A percentile compares a stretch with the other conserved stretches of the same genome.
These are phyloP conservation scores for Drosophila sulfurigaster DNA, from an alignment of 1,140 invertebrate genomes.

Conservation along the genomic window DNA sequence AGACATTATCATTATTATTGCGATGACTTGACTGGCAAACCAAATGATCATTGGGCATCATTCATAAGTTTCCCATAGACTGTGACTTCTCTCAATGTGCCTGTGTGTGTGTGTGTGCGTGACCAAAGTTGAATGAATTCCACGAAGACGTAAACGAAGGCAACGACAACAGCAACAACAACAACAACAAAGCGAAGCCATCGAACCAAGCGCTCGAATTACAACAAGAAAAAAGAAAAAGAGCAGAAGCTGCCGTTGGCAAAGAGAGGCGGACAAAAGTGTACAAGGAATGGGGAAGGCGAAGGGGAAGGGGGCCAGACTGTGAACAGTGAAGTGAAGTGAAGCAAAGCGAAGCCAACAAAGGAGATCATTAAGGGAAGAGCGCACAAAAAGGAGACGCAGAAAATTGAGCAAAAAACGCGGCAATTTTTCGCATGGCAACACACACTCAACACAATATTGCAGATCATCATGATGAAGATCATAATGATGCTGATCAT, in stretches of 20 bases:
- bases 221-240: slow-evolving; percentile 26
- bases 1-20: slow-evolving; percentile 36
- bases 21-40: not conserved
- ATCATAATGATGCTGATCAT: not conserved
- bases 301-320: not conserved
- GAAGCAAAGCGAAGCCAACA: slow-evolving; percentile 40
- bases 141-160: slow-evolving; percentile 28
- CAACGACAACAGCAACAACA: slow-evolving; percentile 1
- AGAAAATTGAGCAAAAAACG: slow-evolving; percentile 37
- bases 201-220: slow-evolving; percentile 48
- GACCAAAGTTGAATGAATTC: slow-evolving; percentile 78
- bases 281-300: slow-evolving; percentile 15
- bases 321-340: slow-evolving; percentile 19
- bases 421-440: slow-evolving; percentile 50
- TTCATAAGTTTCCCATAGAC: slow-evolving; percentile 54
- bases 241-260: not conserved
- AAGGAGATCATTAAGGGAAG: slow-evolving; percentile 59
- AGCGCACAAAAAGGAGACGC: slow-evolving; percentile 37
- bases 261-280: not conserved
- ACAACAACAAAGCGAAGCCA: slow-evolving; percentile 20
- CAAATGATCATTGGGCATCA: slow-evolving; percentile 56
- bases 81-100: slow-evolving; percentile 2
- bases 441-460: slow-evolving; percentile 16
- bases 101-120: slow-evolving; percentile 16
- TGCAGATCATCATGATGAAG: slow-evolving; percentile 9